These are phyloP conservation scores for Miniopterus natalensis DNA, from an alignment of 2,113 vertebrate species.

Conservation along the genomic window DNA sequence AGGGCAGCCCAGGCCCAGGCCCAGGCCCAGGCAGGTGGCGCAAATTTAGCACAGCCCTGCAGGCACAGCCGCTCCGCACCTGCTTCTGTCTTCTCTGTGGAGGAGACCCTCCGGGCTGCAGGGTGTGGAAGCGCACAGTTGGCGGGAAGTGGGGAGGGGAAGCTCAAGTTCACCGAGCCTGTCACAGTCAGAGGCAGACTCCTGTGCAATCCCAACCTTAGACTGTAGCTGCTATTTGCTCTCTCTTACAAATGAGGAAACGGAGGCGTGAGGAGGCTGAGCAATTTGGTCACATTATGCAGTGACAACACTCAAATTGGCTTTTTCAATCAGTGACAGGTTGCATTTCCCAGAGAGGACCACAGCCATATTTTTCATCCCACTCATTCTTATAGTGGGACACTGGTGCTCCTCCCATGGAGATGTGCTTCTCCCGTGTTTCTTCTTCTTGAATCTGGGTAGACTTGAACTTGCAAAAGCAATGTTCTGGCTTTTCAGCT, in stretches of 20 bases:
- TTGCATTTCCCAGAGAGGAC: neutral
- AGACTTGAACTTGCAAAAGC: neutral
- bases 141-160: neutral
- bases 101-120: neutral
- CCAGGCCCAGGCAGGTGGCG: neutral
- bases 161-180: neutral
- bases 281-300: neutral
- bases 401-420: accelerated
- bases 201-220: accelerated
- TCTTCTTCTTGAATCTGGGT: too few species aligned
- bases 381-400: accelerated
- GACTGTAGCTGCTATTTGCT: neutral
- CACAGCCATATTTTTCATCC: too few species aligned
- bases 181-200: accelerated
- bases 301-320: neutral
- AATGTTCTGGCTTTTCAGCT: neutral
- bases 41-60: accelerated
- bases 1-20: neutral
- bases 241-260: neutral
- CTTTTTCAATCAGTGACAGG: neutral
- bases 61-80: neutral
- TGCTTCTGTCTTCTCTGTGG: too few species aligned
- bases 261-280: accelerated
- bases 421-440: neutral
- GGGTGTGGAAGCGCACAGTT: accelerated